These are phyloP conservation scores for Platycercus adscitus DNA, from an alignment of 2,113 vertebrate genomes.

Conservation along the genomic window DNA sequence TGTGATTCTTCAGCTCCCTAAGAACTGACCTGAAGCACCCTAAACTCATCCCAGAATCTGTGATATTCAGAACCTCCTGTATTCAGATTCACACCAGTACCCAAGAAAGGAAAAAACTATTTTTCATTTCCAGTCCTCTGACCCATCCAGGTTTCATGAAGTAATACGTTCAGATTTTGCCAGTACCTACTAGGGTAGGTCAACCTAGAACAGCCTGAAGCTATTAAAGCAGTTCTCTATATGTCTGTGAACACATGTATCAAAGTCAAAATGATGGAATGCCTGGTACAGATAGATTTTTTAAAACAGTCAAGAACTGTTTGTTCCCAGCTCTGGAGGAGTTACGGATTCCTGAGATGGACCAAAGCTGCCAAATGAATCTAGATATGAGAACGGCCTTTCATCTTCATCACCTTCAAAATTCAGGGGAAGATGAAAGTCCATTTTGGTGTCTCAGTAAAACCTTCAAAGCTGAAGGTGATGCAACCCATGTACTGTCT, in stretches of 20 bases:
- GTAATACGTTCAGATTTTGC: slow-evolving; percentile 21
- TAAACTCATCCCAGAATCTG: not conserved
- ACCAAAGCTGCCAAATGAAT: not conserved
- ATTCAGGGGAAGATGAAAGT: not conserved
- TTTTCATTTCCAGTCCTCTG: slow-evolving; percentile 2
- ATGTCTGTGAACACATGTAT: not conserved
- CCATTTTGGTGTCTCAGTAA: slow-evolving; percentile 10
- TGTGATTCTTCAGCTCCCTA: not conserved
- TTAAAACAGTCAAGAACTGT: slow-evolving; percentile 58
- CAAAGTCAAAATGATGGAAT: slow-evolving; percentile 18
- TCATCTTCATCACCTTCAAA: not conserved
- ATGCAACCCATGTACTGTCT: not conserved
- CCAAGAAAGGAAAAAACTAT: not conserved
- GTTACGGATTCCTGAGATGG: not conserved
- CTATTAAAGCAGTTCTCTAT: slow-evolving; percentile 38
- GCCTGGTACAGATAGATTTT: slow-evolving; percentile 40
- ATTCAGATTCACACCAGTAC: not conserved
- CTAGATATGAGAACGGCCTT: slow-evolving; percentile 3
- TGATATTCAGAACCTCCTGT: not conserved
- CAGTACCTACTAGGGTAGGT: not conserved
- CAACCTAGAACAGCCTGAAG: slow-evolving; percentile 40
- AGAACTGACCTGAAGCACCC: not conserved
- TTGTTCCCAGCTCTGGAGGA: slow-evolving; percentile 40
- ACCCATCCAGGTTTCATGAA: not conserved
- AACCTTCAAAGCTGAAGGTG: slow-evolving; percentile 36